These are phyloP conservation scores for Bombylius major DNA, from an alignment of 2,888 invertebrate genomes.

Conservation along the genomic window DNA sequence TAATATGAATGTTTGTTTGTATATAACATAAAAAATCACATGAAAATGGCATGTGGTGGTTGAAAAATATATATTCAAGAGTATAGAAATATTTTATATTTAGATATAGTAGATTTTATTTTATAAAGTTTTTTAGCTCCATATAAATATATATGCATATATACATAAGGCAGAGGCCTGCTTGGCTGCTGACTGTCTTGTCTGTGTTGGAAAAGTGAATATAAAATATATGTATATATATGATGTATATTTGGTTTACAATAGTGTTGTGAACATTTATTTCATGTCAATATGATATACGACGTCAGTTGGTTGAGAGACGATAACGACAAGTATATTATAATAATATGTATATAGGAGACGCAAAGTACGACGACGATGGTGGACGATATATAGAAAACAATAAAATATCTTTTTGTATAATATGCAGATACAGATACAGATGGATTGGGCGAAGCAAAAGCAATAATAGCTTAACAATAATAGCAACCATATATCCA, in stretches of 20 bases:
- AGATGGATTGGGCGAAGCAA: background rate
- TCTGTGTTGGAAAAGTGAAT: background rate
- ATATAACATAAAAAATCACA: conserved; percentile 14
- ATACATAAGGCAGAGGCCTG: background rate
- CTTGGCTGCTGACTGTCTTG: background rate
- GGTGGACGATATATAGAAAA: too few relatives aligned
- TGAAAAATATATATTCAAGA: background rate
- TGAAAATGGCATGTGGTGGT: conserved; percentile 11
- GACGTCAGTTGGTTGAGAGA: conserved; percentile 2
- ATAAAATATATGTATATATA: too few relatives aligned
- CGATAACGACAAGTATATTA: background rate
- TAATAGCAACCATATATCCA: background rate
- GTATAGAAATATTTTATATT: background rate
- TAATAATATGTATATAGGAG: too few relatives aligned
- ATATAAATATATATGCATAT: too few relatives aligned
- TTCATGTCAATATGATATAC: conserved; percentile 5
- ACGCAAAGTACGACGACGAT: too few relatives aligned
- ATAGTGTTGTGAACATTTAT: background rate
- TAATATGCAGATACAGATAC: background rate
- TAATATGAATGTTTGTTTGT: conserved; percentile 10
- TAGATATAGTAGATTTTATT: background rate
- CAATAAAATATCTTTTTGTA: background rate
- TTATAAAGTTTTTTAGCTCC: too few relatives aligned
- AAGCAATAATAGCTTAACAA: background rate
- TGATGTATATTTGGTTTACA: background rate